Evolutionary conservation across 2,113 vertebrate genomes (phyloP), one percentile per base, ranked within the genome.

Genomic region (Cyanoderma ruficeps): DNA sequence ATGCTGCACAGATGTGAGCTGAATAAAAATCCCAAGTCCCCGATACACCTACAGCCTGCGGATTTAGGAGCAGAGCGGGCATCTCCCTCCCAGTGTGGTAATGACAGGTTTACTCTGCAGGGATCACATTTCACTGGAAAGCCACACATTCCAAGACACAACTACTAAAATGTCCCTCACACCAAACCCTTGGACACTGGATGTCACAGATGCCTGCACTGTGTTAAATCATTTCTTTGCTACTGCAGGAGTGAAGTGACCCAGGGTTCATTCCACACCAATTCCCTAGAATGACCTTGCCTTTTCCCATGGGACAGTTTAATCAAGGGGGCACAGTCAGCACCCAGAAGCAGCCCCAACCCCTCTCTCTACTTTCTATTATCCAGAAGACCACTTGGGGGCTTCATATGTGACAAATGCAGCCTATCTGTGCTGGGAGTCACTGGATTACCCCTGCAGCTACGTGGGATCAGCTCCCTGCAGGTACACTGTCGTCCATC

Each of bases 1-100:
- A 61, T 41, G 50, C 88, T 84, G 92, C 78, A 87, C 88, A 94
- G 95, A 96, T 97, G 92, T 76, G 90, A 90, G 57, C 79, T 89
- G 93, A 93, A 96, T 88, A 78, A 96, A 96, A 93, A 96, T 83
- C 63, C 72, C 55, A 68, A 52, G 64, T 84, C 71, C 57, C 71
- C 77, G 80, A 75, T 44, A 92, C 18, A 83, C 53, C 88, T 88
- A 30, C 71, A 50, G 79, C 60, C 83, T 70, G 67, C 0, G 2
- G 71, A 93, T 95, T 95, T 82, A 88, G 79, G 37, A 92, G 72
- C 56, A 82, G 69, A 76, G 39, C 0, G 0, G 74, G 49, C 55
- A 46, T 63, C 55, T 75, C 60, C 55, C 61, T 89, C 59, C 61
- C 2, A 0, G 5, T 21, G 41, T 2, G 1, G 39, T 69, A 93